Percentiles rank a stretch among this genome's conserved stretches.
Conservation (phyloP, 2,888 invertebrate species). For the Beris chalybata region DNA sequence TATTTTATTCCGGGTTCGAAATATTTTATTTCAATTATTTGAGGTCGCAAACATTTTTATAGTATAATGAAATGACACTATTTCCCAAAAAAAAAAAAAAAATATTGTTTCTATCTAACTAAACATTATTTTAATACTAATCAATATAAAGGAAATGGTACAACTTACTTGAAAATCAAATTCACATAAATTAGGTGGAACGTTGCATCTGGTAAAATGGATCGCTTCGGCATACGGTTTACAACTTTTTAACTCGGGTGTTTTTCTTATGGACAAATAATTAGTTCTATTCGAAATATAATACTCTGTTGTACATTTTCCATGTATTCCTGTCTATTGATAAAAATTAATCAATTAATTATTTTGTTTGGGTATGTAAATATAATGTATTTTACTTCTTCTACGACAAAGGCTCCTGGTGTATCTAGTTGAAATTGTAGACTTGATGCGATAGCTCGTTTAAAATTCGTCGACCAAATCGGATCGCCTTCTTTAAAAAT, state of each 20-base stretch:
- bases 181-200: slow-evolving; percentile 54
- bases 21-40: background rate
- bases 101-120: background rate
- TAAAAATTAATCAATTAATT: background rate
- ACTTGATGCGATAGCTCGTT: slow-evolving; percentile 67
- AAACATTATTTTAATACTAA: background rate
- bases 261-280: slow-evolving; percentile 54
- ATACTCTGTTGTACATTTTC: slow-evolving; percentile 59
- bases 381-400: slow-evolving; percentile 48
- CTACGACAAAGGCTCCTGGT: slow-evolving; percentile 55
- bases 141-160: background rate
- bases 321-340: slow-evolving; percentile 62
- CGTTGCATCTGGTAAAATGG: slow-evolving; percentile 54
- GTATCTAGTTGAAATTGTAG: slow-evolving; percentile 62
- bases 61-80: background rate
- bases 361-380: background rate
- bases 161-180: slow-evolving; percentile 50
- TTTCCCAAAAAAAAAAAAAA: background rate
- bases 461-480: slow-evolving; percentile 69
- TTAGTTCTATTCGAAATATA: slow-evolving; percentile 55
- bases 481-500: slow-evolving; percentile 59
- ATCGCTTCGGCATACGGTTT: slow-evolving; percentile 52
- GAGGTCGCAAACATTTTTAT: background rate
- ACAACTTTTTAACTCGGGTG: slow-evolving; percentile 54
- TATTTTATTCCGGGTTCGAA: too few relatives aligned